These are phyloP conservation scores for Myopa testacea DNA, from an alignment of 2,888 invertebrate species.

Conservation along the genomic window DNA sequence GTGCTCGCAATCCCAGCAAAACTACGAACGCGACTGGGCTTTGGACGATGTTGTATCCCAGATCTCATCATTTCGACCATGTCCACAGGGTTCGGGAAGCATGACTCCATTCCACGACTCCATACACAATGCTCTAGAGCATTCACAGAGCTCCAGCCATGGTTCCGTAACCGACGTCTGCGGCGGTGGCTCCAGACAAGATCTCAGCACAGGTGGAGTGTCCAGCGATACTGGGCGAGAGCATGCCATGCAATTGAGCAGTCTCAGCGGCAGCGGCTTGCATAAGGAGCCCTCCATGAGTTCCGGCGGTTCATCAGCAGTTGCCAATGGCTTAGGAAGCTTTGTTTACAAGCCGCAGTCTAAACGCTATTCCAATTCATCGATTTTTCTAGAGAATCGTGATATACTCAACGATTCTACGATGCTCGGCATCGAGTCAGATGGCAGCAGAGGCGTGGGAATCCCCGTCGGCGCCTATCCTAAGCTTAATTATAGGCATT, in stretches of 20 bases:
- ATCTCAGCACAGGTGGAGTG: conserved; percentile 64
- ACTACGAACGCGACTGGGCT: conserved; percentile 68
- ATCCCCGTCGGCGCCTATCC: conserved; percentile 56
- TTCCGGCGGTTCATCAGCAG: conserved; percentile 63
- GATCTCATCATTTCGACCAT: conserved; percentile 68
- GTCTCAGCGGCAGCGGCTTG: conserved; percentile 63
- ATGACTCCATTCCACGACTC: conserved; percentile 69
- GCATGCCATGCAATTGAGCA: conserved; percentile 61
- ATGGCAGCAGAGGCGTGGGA: conserved; percentile 52
- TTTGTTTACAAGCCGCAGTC: conserved; percentile 62
- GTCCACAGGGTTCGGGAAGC: conserved; percentile 68
- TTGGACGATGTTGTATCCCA: conserved; percentile 68
- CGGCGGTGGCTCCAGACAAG: conserved; percentile 64
- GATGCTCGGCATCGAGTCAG: conserved; percentile 52
- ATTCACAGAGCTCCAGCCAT: conserved; percentile 64
- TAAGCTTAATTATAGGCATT: conserved; percentile 65
- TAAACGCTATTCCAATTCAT: conserved; percentile 67
- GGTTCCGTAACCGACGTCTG: conserved; percentile 65
- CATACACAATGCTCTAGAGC: conserved; percentile 67
- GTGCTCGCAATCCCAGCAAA: conserved; percentile 68
- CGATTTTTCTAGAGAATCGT: conserved; percentile 68
- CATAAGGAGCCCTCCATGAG: conserved; percentile 64
- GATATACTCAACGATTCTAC: conserved; percentile 67
- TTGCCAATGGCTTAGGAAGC: conserved; percentile 63
- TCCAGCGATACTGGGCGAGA: conserved; percentile 61